These are phyloP conservation scores for Periophthalmodon schlosseri DNA, from an alignment of 2,113 vertebrate genomes.

Conservation along the genomic window DNA sequence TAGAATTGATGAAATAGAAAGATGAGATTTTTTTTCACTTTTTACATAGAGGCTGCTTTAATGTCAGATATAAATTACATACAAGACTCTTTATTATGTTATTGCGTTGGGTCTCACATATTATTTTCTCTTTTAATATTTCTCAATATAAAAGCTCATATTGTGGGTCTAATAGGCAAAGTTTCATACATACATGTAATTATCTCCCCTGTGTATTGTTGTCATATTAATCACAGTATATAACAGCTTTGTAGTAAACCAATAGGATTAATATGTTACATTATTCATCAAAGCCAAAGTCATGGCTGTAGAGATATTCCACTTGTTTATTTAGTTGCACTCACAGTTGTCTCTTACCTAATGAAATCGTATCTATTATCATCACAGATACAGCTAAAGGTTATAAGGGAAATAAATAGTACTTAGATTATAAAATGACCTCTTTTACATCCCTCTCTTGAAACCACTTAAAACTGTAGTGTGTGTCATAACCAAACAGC, in stretches of 20 bases:
- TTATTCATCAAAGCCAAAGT: background rate
- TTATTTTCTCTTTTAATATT: background rate
- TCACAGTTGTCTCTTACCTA: no score
- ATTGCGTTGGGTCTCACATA: background rate
- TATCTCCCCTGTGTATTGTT: background rate
- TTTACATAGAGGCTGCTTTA: background rate
- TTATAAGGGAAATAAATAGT: no score
- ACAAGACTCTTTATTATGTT: background rate
- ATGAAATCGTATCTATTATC: no score
- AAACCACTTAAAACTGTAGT: constrained; percentile 62
- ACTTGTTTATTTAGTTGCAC: no score
- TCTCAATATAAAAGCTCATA: background rate
- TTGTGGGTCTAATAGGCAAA: background rate
- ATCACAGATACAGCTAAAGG: no score
- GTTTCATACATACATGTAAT: background rate
- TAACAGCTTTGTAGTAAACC: background rate
- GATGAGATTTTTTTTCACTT: constrained; percentile 16
- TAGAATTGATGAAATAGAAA: constrained; percentile 26
- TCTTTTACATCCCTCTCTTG: constrained; percentile 37
- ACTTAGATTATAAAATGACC: no score
- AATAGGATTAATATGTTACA: background rate
- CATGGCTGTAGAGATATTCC: no score
- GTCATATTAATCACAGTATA: background rate
- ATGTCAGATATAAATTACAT: background rate
- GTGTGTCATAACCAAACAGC: constrained; percentile 73